Percentiles rank a stretch among this genome's conserved stretches.
Conservation (phyloP, 2,888 invertebrate genomes). For the Torymus tubicola region DNA sequence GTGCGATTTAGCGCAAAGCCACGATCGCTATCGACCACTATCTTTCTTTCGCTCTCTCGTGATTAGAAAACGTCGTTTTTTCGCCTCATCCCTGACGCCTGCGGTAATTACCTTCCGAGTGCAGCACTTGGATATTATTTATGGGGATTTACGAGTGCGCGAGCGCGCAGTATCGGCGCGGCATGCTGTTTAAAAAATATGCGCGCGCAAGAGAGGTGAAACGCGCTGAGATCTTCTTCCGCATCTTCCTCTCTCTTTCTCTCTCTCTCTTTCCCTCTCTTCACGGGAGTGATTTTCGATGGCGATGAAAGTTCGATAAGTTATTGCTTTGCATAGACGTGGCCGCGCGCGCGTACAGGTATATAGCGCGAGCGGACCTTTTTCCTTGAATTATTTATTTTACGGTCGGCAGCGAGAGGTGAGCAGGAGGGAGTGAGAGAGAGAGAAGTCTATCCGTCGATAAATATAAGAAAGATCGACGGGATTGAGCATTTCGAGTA, state of each 20-base stretch:
- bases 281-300: constrained; percentile 34
- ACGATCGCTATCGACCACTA: no score
- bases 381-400: constrained; percentile 38
- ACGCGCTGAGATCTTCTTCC: no score
- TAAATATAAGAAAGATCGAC: constrained; percentile 56
- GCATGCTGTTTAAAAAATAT: no score
- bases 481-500: constrained; percentile 37
- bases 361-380: constrained; percentile 9
- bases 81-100: neutral
- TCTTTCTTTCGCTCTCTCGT: neutral
- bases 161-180: neutral
- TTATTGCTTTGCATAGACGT: constrained; percentile 42
- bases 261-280: neutral
- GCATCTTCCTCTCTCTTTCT: no score
- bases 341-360: neutral
- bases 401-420: constrained; percentile 33
- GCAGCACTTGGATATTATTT: neutral
- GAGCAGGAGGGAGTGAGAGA: constrained; percentile 15
- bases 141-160: constrained; percentile 8
- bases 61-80: constrained; percentile 30
- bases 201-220: no score
- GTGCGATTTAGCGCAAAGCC: neutral
- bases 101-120: neutral
- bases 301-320: constrained; percentile 38
- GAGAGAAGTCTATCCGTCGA: constrained; percentile 34